Evolutionary conservation across 2,113 vertebrate genomes (phyloP).

Genomic region (Microcebus murinus): DNA sequence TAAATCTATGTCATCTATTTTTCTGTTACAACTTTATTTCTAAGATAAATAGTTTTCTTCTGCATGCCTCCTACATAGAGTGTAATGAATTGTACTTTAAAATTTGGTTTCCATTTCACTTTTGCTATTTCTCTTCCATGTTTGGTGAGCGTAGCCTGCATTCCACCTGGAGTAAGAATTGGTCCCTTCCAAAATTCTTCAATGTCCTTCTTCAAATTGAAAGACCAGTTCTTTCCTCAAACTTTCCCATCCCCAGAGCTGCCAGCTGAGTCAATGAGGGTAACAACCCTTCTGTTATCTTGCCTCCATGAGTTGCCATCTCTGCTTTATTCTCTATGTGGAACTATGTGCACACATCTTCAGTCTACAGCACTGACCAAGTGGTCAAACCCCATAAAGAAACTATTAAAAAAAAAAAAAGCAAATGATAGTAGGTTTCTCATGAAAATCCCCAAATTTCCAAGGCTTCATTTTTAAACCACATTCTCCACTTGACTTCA

Average conservation of each 20-base stretch:
- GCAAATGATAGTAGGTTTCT: not conserved
- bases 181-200: not conserved
- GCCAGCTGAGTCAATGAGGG: not conserved
- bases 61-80: not conserved
- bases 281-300: not conserved
- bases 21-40: not conserved
- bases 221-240: not conserved
- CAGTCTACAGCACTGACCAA: not conserved
- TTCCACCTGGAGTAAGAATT: not conserved
- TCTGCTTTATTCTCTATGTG: not conserved
- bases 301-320: rapidly evolving
- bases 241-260: too few species aligned
- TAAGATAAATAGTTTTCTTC: not conserved
- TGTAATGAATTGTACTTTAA: not conserved
- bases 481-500: not conserved
- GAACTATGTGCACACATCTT: not conserved
- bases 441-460: not conserved
- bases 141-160: not conserved
- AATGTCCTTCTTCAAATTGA: not conserved
- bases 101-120: not conserved
- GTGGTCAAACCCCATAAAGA: not conserved
- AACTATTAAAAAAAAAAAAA: not conserved
- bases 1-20: not conserved
- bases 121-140: not conserved
- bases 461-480: not conserved